These are phyloP conservation scores for Cryptoprocta ferox DNA, from an alignment of 2,797 vertebrate species.

Conservation along the genomic window DNA sequence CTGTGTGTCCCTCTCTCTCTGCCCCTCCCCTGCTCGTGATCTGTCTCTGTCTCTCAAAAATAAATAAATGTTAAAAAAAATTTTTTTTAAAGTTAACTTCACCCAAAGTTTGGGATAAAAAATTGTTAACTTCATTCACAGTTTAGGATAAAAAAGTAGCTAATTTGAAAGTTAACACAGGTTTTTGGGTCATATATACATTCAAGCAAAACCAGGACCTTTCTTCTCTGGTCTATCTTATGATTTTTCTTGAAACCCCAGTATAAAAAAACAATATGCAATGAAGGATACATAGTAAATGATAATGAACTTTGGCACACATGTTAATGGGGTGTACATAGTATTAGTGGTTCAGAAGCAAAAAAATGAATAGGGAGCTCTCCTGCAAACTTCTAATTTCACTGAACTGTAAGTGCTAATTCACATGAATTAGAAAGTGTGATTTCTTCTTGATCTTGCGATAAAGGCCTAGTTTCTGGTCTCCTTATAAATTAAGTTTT, in stretches of 20 bases:
- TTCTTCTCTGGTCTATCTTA: neutral
- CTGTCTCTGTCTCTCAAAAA: too few species aligned
- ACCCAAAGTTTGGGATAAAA: neutral
- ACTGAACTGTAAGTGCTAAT: neutral
- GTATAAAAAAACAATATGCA: neutral
- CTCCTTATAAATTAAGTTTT: neutral
- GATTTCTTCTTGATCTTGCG: conserved; percentile 19
- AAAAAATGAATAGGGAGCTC: neutral
- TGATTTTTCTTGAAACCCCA: neutral
- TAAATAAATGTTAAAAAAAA: too few species aligned
- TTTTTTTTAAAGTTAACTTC: too few species aligned
- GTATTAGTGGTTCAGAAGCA: neutral
- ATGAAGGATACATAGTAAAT: neutral
- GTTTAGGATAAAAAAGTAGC: neutral
- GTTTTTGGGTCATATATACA: neutral
- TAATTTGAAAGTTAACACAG: neutral
- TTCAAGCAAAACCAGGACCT: neutral
- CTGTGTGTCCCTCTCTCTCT: too few species aligned
- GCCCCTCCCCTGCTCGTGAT: too few species aligned
- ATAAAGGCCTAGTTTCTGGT: neutral
- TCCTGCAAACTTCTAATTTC: neutral
- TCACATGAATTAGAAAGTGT: neutral
- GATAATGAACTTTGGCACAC: neutral
- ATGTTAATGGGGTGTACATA: neutral
- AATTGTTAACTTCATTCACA: neutral